Evolutionary conservation across 2,888 invertebrate genomes (phyloP).

Genomic region (Schizaphis graminum): DNA sequence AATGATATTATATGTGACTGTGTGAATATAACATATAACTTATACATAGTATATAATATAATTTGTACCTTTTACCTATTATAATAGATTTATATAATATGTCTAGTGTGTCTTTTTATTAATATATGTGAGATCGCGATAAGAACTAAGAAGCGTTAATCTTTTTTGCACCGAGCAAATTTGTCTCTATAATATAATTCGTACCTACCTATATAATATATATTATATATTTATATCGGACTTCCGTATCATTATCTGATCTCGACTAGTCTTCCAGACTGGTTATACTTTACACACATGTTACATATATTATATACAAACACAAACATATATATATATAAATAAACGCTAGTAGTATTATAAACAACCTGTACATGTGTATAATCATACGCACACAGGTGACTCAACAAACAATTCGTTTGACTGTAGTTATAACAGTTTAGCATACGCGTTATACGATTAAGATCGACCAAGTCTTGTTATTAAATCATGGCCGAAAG

Average conservation of each 20-base stretch:
- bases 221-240: neutral
- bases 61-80: too few species aligned
- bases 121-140: neutral
- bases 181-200: neutral
- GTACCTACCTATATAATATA: neutral
- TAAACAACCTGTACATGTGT: neutral
- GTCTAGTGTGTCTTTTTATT: neutral
- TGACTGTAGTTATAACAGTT: neutral
- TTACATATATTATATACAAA: too few species aligned
- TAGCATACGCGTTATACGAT: slow-evolving; percentile 14
- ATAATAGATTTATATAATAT: neutral
- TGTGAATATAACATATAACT: neutral
- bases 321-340: neutral
- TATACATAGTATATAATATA: neutral
- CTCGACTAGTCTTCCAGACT: slow-evolving; percentile 7
- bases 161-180: neutral
- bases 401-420: neutral
- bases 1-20: neutral
- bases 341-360: neutral
- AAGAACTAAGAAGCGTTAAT: neutral
- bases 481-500: slow-evolving; percentile 22
- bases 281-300: neutral
- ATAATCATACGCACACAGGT: neutral
- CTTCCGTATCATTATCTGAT: slow-evolving; percentile 15
- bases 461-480: slow-evolving; percentile 33